Evolutionary conservation across 2,888 invertebrate species (phyloP).

Genomic region (Laspeyria flexula): DNA sequence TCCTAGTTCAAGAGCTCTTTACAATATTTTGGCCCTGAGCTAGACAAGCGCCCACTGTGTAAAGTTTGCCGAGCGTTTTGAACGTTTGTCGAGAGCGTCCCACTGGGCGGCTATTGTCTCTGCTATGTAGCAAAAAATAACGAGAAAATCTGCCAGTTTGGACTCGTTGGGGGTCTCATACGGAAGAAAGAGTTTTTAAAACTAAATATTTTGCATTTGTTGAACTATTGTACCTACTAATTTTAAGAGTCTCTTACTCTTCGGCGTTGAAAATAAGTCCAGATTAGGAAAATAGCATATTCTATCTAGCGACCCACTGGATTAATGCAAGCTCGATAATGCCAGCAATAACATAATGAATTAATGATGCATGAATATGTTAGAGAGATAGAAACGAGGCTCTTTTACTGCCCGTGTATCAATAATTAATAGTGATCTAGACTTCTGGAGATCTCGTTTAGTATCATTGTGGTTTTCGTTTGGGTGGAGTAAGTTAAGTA

Average conservation of each 20-base stretch:
- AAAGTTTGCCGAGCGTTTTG: conserved; percentile 55
- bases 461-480: no score
- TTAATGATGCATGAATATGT: no score
- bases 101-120: conserved; percentile 46
- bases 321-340: no score
- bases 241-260: neutral
- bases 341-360: no score
- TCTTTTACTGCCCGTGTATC: no score
- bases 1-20: conserved; percentile 59
- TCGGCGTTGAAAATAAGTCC: no score
- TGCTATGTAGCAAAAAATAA: conserved; percentile 21
- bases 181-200: neutral
- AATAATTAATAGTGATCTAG: no score
- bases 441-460: no score
- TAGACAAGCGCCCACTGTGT: conserved; percentile 51
- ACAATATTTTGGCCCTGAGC: conserved; percentile 69
- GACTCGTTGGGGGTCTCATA: neutral
- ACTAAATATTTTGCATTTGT: neutral
- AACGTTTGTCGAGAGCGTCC: conserved; percentile 47
- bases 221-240: neutral
- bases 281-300: no score
- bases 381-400: no score
- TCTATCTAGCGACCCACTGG: no score
- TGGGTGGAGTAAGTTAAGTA: no score
- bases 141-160: conserved; percentile 17